phyloP scores from a whole-genome alignment of 2,113 vertebrate genomes.

The Pollachius pollachius region DNA sequence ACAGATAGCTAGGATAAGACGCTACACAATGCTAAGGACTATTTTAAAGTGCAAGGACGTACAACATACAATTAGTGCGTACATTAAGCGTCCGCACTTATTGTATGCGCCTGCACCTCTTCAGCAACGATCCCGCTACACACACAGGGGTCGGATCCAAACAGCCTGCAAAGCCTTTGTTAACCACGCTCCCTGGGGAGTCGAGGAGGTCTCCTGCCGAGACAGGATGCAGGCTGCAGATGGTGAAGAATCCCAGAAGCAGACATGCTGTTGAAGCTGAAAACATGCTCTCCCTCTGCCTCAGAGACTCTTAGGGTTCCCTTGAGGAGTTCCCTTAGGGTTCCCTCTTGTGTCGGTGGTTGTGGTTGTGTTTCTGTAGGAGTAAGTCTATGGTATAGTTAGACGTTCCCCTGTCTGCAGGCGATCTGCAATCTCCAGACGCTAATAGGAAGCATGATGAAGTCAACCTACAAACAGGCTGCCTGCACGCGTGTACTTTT shows the following conservation, averaged over 20 bases:
- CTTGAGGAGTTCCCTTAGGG: background rate
- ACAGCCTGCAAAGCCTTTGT: conserved; percentile 20
- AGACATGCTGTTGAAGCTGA: conserved; percentile 33
- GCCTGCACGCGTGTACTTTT: conserved; percentile 42
- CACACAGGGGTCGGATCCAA: conserved; percentile 27
- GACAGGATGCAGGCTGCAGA: conserved; percentile 52
- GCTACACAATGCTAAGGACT: too few species aligned
- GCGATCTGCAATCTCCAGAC: conserved; percentile 22
- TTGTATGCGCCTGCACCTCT: conserved; percentile 3
- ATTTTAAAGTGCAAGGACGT: too few species aligned
- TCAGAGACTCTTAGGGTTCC: background rate
- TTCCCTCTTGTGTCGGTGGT: too few species aligned
- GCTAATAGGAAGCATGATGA: conserved; percentile 13
- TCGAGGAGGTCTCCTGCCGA: conserved; percentile 41
- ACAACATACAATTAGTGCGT: background rate
- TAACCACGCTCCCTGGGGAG: conserved; percentile 23
- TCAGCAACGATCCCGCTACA: too few species aligned
- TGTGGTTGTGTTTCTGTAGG: conserved; percentile 3
- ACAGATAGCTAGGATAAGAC: too few species aligned
- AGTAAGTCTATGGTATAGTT: background rate
- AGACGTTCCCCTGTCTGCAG: background rate
- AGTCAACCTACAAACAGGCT: conserved; percentile 36
- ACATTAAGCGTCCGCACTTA: conserved; percentile 12
- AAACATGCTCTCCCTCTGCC: conserved; percentile 4
- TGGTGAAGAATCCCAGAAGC: conserved; percentile 50